Conservation (phyloP, 2,113 vertebrate species). For the Indicator indicator region DNA sequence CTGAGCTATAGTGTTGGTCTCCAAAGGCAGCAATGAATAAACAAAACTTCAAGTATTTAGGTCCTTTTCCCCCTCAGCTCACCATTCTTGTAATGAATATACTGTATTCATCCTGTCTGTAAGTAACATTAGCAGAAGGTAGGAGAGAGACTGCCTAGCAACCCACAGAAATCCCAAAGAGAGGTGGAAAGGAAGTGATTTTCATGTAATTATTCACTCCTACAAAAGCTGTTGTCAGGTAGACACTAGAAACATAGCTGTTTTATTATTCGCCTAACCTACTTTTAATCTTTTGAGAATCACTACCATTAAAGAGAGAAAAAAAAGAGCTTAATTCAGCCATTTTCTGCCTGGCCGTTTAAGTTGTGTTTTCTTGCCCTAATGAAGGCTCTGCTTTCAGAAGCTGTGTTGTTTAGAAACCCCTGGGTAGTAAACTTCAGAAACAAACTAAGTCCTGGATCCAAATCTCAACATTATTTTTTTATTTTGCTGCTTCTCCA, state of each 20-base stretch:
- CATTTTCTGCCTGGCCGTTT: conserved; percentile 75
- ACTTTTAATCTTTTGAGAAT: conserved; percentile 80
- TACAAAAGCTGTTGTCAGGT: conserved; percentile 83
- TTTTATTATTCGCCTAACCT: conserved; percentile 82
- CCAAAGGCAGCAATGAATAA: conserved; percentile 65
- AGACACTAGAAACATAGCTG: conserved; percentile 83
- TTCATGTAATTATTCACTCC: conserved; percentile 83
- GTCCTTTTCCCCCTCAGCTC: conserved; percentile 40
- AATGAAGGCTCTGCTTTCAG: conserved; percentile 64
- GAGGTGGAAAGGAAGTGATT: conserved; percentile 83
- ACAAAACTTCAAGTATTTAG: conserved; percentile 58
- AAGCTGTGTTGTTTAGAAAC: conserved; percentile 42
- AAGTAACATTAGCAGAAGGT: conserved; percentile 76
- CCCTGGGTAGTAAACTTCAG: conserved; percentile 41
- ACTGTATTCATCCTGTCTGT: conserved; percentile 68
- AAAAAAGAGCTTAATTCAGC: conserved; percentile 79
- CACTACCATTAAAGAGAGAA: conserved; percentile 57
- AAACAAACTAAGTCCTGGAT: conserved; percentile 24
- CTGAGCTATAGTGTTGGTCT: conserved; percentile 46
- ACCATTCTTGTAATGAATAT: conserved; percentile 65
- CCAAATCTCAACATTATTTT: background rate
- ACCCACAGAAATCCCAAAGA: conserved; percentile 76
- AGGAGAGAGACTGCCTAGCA: conserved; percentile 77
- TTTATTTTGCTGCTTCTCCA: background rate
- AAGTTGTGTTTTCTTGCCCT: conserved; percentile 71